A percentile compares a stretch with the other conserved stretches of the same genome.
Conservation (phyloP, 2,797 vertebrate genomes). For the Morelia viridis region DNA sequence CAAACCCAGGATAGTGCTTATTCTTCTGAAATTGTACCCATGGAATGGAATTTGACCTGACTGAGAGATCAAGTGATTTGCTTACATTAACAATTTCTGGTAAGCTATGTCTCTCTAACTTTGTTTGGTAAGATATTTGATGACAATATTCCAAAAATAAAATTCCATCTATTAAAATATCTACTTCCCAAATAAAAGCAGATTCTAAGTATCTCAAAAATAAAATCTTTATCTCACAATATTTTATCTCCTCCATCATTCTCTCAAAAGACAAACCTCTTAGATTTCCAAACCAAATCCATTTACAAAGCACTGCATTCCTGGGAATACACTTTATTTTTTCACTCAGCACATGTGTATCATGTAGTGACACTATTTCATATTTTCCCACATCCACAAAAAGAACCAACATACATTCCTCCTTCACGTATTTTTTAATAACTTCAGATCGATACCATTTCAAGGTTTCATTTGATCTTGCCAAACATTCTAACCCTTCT, state of each 20-base stretch:
- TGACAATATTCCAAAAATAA: constrained; percentile 63
- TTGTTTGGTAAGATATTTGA: neutral
- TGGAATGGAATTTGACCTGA: constrained; percentile 48
- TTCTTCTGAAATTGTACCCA: constrained; percentile 69
- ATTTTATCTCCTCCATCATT: constrained; percentile 58
- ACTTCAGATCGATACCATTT: constrained; percentile 76
- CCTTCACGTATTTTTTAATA: constrained; percentile 50
- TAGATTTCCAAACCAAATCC: constrained; percentile 64
- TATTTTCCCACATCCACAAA: constrained; percentile 75
- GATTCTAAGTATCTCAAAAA: constrained; percentile 72
- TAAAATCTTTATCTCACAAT: constrained; percentile 69
- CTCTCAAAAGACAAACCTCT: constrained; percentile 37
- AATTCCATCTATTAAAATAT: constrained; percentile 68
- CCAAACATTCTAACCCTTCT: constrained; percentile 75
- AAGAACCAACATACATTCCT: constrained; percentile 68
- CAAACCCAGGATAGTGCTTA: constrained; percentile 73
- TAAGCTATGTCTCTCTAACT: neutral
- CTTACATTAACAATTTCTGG: constrained; percentile 7
- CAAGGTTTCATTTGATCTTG: constrained; percentile 64
- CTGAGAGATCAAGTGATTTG: neutral
- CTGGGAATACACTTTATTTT: constrained; percentile 65
- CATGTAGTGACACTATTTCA: constrained; percentile 65
- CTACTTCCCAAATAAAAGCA: constrained; percentile 75
- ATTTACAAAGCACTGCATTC: constrained; percentile 76
- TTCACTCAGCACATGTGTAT: constrained; percentile 56